phyloP scores from a whole-genome alignment of 2,797 vertebrate species.

The Protonibea diacanthus region DNA sequence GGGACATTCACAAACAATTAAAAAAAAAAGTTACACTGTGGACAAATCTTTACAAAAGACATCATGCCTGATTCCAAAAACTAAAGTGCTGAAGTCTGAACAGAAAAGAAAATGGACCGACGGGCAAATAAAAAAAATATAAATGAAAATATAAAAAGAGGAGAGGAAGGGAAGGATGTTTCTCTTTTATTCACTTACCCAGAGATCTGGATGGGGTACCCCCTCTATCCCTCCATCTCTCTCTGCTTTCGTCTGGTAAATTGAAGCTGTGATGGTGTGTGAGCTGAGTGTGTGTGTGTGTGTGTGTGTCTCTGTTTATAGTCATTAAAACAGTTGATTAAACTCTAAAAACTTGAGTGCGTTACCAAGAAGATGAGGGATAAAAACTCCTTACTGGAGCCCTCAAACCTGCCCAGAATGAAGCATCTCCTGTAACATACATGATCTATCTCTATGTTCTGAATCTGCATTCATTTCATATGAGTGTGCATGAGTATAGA shows the following conservation, averaged over 20 bases:
- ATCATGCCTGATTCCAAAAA: constrained; percentile 51
- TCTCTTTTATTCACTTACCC: constrained; percentile 65
- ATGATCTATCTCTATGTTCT: neutral
- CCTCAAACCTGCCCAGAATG: neutral
- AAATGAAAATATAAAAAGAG: constrained; percentile 20
- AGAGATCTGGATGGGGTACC: constrained; percentile 55
- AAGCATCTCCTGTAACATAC: neutral
- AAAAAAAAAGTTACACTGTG: constrained; percentile 23
- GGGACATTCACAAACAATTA: constrained; percentile 49
- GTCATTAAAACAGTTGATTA: neutral
- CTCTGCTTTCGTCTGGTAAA: neutral
- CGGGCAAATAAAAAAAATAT: constrained; percentile 26
- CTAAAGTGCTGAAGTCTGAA: constrained; percentile 59
- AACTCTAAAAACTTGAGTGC: neutral
- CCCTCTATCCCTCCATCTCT: constrained; percentile 58
- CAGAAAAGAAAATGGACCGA: constrained; percentile 35
- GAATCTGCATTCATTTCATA: neutral
- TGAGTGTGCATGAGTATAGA: neutral
- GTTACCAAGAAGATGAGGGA: no score
- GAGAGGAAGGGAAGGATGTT: constrained; percentile 32
- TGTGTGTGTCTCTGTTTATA: no score
- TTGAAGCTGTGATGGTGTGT: neutral
- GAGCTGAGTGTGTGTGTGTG: neutral
- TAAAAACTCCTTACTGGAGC: neutral
- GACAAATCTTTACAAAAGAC: constrained; percentile 38